Conservation (phyloP, 2,888 invertebrate species). For the Lymantria monacha region DNA sequence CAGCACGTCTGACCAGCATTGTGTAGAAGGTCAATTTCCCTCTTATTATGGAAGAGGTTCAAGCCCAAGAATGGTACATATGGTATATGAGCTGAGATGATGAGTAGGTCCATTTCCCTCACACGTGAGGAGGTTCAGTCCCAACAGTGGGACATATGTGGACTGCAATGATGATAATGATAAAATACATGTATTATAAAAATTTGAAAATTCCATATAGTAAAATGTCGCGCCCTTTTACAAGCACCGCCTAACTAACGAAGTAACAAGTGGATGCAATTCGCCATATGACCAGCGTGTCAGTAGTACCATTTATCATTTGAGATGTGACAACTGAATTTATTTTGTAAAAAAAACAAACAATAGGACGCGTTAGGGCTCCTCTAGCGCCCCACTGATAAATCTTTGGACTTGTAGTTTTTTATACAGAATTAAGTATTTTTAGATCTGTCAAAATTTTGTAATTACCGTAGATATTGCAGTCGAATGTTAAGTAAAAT, state of each 20-base stretch:
- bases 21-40: too few species aligned
- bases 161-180: too few species aligned
- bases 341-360: slow-evolving; percentile 77
- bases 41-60: too few species aligned
- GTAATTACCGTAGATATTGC: neutral
- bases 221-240: slow-evolving; percentile 43
- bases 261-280: slow-evolving; percentile 68
- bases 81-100: too few species aligned
- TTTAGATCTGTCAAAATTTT: neutral
- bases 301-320: slow-evolving; percentile 72
- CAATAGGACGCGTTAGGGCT: slow-evolving; percentile 62
- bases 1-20: too few species aligned
- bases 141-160: too few species aligned
- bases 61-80: too few species aligned
- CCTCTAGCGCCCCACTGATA: slow-evolving; percentile 58
- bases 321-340: slow-evolving; percentile 79
- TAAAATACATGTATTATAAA: neutral
- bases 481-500: too few species aligned
- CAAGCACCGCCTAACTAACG: slow-evolving; percentile 28
- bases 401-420: slow-evolving; percentile 53
- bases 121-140: too few species aligned
- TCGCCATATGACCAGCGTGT: slow-evolving; percentile 78
- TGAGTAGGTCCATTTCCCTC: too few species aligned
- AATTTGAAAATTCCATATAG: slow-evolving; percentile 27
- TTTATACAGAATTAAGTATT: slow-evolving; percentile 38